Conservation (phyloP, 2,113 vertebrate species). For the Formicarius rufipectus region DNA sequence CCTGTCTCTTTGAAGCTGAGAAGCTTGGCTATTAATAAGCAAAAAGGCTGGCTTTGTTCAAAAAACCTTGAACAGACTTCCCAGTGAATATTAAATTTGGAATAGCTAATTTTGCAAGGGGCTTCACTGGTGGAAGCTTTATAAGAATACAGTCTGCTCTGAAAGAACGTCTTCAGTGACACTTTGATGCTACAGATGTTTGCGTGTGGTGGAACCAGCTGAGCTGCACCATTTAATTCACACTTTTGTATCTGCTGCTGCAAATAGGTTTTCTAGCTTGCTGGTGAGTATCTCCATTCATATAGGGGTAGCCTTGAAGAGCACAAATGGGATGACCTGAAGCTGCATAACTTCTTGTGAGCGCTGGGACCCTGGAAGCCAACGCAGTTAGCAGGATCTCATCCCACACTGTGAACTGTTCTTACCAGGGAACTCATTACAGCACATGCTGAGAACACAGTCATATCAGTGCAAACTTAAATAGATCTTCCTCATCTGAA, state of each 20-base stretch:
- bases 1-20: background rate
- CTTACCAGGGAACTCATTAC: background rate
- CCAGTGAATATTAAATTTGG: background rate
- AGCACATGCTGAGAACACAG: background rate
- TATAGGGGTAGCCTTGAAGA: background rate
- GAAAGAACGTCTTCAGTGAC: background rate
- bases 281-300: background rate
- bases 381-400: background rate
- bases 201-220: background rate
- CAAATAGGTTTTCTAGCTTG: background rate
- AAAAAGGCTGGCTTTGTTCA: background rate
- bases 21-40: background rate
- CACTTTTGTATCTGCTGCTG: background rate
- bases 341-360: background rate
- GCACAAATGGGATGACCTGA: background rate
- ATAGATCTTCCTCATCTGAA: background rate
- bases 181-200: background rate
- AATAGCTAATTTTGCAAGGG: background rate
- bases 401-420: too few relatives aligned
- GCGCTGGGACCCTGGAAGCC: background rate
- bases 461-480: background rate
- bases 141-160: background rate
- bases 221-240: background rate
- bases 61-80: background rate
- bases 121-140: background rate